phyloP scores from a whole-genome alignment of 2,113 vertebrate species.

The Cheirogaleus medius region DNA sequence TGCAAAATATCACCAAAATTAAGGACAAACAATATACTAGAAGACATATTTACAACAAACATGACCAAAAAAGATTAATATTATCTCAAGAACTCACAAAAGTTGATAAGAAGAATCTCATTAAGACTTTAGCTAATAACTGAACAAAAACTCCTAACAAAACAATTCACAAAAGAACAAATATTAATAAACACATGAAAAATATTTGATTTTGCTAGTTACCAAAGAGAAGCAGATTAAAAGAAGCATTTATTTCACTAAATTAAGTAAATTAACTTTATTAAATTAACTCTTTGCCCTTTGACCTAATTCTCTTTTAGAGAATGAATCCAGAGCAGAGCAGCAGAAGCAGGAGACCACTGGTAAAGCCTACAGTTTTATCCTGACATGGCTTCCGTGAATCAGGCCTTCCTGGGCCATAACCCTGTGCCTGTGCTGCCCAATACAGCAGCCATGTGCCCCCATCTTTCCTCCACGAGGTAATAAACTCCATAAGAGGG shows the following conservation, averaged over 20 bases:
- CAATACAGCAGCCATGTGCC: background rate
- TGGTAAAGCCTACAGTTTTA: background rate
- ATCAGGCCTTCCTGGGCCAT: background rate
- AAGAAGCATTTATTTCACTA: background rate
- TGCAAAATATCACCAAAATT: conserved; percentile 15
- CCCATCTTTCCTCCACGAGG: background rate
- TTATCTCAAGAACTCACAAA: background rate
- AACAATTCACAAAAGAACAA: conserved; percentile 1
- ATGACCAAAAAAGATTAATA: background rate
- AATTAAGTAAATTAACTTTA: background rate
- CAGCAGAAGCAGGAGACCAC: background rate
- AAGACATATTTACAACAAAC: background rate
- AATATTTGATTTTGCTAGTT: background rate
- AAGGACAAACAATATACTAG: background rate
- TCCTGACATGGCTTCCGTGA: background rate
- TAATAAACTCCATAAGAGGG: background rate
- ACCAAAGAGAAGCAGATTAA: conserved; percentile 24
- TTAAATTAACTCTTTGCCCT: background rate
- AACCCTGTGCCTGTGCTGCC: background rate
- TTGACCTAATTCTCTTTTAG: background rate
- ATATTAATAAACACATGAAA: background rate
- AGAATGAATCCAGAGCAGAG: background rate
- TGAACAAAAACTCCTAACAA: background rate
- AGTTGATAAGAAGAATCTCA: background rate
- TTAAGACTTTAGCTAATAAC: background rate